These are phyloP conservation scores for Chymomyza costata DNA, from an alignment of 1,140 invertebrate genomes.

Conservation along the genomic window DNA sequence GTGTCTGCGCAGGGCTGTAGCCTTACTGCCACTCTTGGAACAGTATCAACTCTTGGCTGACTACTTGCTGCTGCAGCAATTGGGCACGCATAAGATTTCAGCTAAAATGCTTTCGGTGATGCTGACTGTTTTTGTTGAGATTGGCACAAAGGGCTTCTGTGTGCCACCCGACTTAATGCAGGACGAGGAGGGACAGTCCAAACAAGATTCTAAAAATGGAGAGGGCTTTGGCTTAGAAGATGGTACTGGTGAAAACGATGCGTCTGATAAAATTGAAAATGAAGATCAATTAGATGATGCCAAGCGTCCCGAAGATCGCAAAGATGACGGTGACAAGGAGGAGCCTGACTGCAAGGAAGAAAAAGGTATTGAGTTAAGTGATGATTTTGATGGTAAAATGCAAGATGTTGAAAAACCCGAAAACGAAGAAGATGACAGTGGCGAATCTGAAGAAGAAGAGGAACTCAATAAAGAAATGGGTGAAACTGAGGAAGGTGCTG, in stretches of 20 bases:
- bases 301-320: slow-evolving; percentile 83
- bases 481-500: slow-evolving; percentile 88
- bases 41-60: slow-evolving; percentile 86
- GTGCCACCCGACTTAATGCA: slow-evolving; percentile 87
- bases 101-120: slow-evolving; percentile 90
- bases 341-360: slow-evolving; percentile 91
- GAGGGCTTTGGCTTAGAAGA: slow-evolving; percentile 92
- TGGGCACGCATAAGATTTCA: slow-evolving; percentile 84
- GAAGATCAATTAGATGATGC: slow-evolving; percentile 96
- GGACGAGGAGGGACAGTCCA: slow-evolving; percentile 80
- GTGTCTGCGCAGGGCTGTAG: slow-evolving; percentile 59
- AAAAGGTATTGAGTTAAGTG: slow-evolving; percentile 81
- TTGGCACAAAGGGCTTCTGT: slow-evolving; percentile 95
- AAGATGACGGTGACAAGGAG: slow-evolving; percentile 69
- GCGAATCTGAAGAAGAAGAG: slow-evolving; percentile 82
- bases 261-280: slow-evolving; percentile 85
- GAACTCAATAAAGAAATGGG: slow-evolving; percentile 96
- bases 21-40: slow-evolving; percentile 83
- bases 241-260: slow-evolving; percentile 95
- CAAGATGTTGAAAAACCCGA: slow-evolving; percentile 84
- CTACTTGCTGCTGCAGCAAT: slow-evolving; percentile 85
- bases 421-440: slow-evolving; percentile 80
- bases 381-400: slow-evolving; percentile 81
- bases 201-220: slow-evolving; percentile 78
- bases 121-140: slow-evolving; percentile 88